Evolutionary conservation across 1,140 invertebrate species (phyloP).

Genomic region (Zaprionus davidi): DNA sequence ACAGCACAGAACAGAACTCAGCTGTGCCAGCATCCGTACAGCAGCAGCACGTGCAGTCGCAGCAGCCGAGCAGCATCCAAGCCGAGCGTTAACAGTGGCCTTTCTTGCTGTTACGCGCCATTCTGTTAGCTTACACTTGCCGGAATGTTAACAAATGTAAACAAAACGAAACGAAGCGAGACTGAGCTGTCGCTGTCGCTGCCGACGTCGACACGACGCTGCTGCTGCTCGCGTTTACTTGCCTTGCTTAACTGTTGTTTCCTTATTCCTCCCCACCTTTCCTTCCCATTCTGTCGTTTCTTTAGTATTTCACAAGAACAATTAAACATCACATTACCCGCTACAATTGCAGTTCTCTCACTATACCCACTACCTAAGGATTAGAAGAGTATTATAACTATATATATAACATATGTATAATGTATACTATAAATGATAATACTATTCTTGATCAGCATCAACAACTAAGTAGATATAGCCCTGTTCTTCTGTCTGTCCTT

Average conservation of each 20-base stretch:
- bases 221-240: slow-evolving; percentile 3
- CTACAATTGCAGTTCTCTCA: no score
- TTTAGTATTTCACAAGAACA: no score
- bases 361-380: no score
- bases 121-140: slow-evolving; percentile 45
- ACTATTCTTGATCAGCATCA: no score
- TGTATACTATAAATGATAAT: no score
- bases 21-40: slow-evolving; percentile 1
- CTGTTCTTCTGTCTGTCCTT: no score
- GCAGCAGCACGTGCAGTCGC: slow-evolving; percentile 28
- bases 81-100: slow-evolving; percentile 40
- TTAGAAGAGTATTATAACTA: no score
- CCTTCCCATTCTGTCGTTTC: no score
- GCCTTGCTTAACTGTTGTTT: neutral
- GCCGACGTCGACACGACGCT: neutral
- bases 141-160: slow-evolving; percentile 67
- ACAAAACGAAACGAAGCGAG: slow-evolving; percentile 51
- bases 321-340: no score
- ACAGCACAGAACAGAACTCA: neutral
- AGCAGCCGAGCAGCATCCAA: slow-evolving; percentile 4
- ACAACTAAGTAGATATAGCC: no score
- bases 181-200: neutral
- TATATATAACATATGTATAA: no score
- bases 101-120: slow-evolving; percentile 36
- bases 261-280: no score